Evolutionary conservation across 2,797 vertebrate species (phyloP).

Genomic region (Peromyscus aztecus): DNA sequence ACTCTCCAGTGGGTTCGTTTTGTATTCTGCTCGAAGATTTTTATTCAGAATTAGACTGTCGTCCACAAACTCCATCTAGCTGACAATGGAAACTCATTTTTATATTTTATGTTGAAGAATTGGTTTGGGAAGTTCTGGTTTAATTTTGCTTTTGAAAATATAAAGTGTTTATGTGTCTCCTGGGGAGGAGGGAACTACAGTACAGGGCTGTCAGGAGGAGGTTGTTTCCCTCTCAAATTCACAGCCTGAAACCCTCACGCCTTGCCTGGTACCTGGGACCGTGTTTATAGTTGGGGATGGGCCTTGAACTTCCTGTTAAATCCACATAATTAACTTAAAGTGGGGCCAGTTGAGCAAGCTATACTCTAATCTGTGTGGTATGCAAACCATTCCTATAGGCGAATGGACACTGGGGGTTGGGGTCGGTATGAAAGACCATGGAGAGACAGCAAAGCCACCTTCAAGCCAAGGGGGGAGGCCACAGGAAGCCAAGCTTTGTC

Average conservation of each 20-base stretch:
- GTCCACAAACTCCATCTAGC: not conserved
- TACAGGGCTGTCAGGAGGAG: not conserved
- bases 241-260: not conserved
- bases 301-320: not conserved
- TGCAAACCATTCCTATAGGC: not conserved
- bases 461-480: not conserved
- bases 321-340: not conserved
- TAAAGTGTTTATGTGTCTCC: not conserved
- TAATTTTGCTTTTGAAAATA: conserved; percentile 1
- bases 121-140: not conserved
- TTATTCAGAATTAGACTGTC: not conserved
- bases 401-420: fast-evolving
- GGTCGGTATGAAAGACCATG: fast-evolving
- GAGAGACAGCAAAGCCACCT: not conserved
- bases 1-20: not conserved
- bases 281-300: not conserved
- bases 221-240: not conserved
- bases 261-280: not conserved
- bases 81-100: not conserved
- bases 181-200: not conserved
- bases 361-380: fast-evolving
- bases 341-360: fast-evolving
- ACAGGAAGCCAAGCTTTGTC: fast-evolving
- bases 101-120: not conserved
- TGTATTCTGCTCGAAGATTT: not conserved